These are phyloP conservation scores for Hycleus phaleratus DNA, from an alignment of 1,140 invertebrate genomes.

Conservation along the genomic window DNA sequence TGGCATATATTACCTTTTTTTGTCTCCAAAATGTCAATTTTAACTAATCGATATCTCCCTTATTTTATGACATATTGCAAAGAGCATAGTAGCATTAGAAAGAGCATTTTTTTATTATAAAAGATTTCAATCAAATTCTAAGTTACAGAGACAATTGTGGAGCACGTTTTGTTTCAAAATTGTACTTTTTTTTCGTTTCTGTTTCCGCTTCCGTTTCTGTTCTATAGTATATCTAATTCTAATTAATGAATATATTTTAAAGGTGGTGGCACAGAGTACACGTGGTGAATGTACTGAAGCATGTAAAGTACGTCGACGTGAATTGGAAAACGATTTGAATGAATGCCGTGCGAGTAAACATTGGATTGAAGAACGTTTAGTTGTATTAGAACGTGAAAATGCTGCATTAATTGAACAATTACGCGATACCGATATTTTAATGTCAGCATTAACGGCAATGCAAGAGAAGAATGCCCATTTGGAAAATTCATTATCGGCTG, in stretches of 20 bases:
- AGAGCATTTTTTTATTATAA: not conserved
- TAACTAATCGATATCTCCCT: no score
- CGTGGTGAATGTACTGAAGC: constrained; percentile 65
- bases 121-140: not conserved
- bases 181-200: no score
- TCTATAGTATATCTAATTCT: no score
- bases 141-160: no score
- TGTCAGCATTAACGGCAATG: constrained; percentile 70
- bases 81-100: no score
- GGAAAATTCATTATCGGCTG: constrained; percentile 88
- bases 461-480: constrained; percentile 83
- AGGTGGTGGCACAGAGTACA: constrained; percentile 37
- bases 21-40: no score
- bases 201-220: no score
- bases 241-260: not conserved
- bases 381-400: constrained; percentile 30
- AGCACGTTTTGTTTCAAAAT: no score
- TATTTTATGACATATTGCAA: no score
- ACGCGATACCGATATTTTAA: constrained; percentile 70
- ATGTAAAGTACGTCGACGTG: constrained; percentile 65
- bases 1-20: no score
- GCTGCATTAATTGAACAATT: constrained; percentile 52
- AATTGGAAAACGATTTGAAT: constrained; percentile 72
- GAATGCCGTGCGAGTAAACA: constrained; percentile 67
- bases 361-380: constrained; percentile 56